These are phyloP conservation scores for Eupeodes luniger DNA, from an alignment of 2,888 invertebrate genomes.

Conservation along the genomic window DNA sequence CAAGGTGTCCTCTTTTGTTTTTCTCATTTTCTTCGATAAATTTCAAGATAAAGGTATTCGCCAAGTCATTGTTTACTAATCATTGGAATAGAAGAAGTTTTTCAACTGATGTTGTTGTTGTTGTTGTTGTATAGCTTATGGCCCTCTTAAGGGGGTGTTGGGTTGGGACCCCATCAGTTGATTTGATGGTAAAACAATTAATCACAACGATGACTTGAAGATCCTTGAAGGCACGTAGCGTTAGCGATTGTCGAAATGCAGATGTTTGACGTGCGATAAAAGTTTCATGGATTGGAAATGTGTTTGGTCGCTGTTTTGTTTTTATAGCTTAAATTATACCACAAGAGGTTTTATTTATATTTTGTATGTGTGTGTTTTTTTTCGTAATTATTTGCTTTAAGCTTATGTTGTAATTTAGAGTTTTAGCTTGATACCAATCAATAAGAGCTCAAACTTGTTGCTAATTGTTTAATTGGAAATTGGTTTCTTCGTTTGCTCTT, in stretches of 20 bases:
- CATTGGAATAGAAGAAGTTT: conserved; percentile 71
- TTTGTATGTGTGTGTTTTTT: not conserved
- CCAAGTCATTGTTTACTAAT: conserved; percentile 74
- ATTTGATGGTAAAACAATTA: conserved; percentile 70
- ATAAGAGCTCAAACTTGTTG: conserved; percentile 64
- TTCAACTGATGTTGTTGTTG: conserved; percentile 1
- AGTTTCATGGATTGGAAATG: conserved; percentile 53
- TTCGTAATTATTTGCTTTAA: not conserved
- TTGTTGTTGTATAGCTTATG: conserved; percentile 14
- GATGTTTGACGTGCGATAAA: conserved; percentile 74
- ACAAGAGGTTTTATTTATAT: not conserved
- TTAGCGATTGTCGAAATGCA: conserved; percentile 53
- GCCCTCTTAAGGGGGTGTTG: not conserved
- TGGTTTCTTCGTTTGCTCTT: conserved; percentile 34
- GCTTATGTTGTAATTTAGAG: conserved; percentile 66
- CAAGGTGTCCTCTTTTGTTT: conserved; percentile 61
- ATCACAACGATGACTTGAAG: conserved; percentile 71
- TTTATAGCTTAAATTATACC: conserved; percentile 5
- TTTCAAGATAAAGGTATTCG: conserved; percentile 59
- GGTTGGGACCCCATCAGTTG: conserved; percentile 16
- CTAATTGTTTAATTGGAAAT: conserved; percentile 69
- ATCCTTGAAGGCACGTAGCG: conserved; percentile 68
- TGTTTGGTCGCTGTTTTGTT: not conserved
- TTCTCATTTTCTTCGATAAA: conserved; percentile 28
- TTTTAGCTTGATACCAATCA: conserved; percentile 59